Conservation (phyloP, 1,140 invertebrate species). For the Condylostylus longicornis region DNA sequence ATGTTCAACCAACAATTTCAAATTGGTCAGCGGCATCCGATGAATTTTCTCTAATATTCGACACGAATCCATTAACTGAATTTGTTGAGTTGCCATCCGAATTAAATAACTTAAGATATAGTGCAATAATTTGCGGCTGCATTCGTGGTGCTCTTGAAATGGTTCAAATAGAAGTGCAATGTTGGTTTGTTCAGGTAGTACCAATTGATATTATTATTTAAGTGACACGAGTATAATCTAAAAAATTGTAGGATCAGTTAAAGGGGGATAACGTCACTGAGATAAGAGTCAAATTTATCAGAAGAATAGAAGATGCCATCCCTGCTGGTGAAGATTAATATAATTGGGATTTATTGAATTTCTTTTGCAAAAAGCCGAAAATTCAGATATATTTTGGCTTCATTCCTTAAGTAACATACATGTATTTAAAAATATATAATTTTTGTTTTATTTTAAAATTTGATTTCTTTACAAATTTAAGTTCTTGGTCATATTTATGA, state of each 20-base stretch:
- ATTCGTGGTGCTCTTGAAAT: conserved; percentile 92
- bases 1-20: conserved; percentile 74
- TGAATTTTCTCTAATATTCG: conserved; percentile 92
- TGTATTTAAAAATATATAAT: no score
- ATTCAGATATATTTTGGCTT: no score
- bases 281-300: conserved; percentile 87
- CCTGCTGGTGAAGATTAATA: conserved; percentile 90
- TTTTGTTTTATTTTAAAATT: no score
- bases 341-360: conserved; percentile 1
- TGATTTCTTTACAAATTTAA: no score
- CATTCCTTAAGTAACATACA: no score
- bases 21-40: conserved; percentile 89
- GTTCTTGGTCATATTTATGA: no score
- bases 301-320: conserved; percentile 91
- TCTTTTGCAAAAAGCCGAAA: no score
- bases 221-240: no score
- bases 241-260: conserved; percentile 83
- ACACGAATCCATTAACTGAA: conserved; percentile 92
- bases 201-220: conserved; percentile 1
- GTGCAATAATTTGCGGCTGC: conserved; percentile 85
- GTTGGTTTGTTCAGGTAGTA: conserved; percentile 56
- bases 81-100: conserved; percentile 96
- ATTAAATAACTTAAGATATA: conserved; percentile 74
- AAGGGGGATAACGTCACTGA: conserved; percentile 92
- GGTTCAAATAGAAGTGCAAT: conserved; percentile 71